Base-by-base conservation (phyloP, 23 tunicate genomes). In the Halocynthia aurantium region DNA sequence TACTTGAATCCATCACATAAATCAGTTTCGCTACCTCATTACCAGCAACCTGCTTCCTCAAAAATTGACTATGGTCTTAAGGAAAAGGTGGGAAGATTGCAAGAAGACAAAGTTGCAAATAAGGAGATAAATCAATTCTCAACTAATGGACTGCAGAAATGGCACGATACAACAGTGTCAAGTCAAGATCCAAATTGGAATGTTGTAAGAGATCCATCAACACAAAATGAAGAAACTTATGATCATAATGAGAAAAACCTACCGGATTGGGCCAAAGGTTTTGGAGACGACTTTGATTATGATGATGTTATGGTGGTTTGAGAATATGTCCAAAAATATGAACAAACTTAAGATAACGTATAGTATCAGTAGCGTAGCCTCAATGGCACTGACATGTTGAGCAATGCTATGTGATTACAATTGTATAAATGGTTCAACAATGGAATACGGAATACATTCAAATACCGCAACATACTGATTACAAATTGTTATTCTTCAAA, bases 291-390 rank as follows among this genome's bases (percentile, higher is more conserved):
- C 65, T 85, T 81, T 62, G 84, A 91, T 64, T 91, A 91, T 55
- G 97, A 91, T 49, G 97, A 91, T 62, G 97, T 91, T 5, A 81
- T 91, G 13, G 97, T 91, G 55, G 96, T 89, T 8, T 89, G 82
- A 88, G 62, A 13, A 6, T 53, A 8, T 12, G 50, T 15, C 2
- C 22, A 67, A 49, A 67, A 67, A 67, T 49, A 67, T 67, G 50
- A 20, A 5, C 15, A 49, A 21, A 13, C 72, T n/a, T n/a, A n/a
- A 57, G 62, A 57, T 57, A 57, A 12, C 62, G 62, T 57, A 57
- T 10, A 10, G 10, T 10, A 57, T 12, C 10, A 12, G 12, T 10
- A 57, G 62, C 62, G 12, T 10, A 57, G 10, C 62, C 62, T 10
- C 62, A 12, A n/a, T n/a, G n/a, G n/a, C n/a, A n/a, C n/a, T n/a